These are phyloP conservation scores for Poliocrania exsul DNA, from an alignment of 2,797 vertebrate genomes.

Conservation along the genomic window DNA sequence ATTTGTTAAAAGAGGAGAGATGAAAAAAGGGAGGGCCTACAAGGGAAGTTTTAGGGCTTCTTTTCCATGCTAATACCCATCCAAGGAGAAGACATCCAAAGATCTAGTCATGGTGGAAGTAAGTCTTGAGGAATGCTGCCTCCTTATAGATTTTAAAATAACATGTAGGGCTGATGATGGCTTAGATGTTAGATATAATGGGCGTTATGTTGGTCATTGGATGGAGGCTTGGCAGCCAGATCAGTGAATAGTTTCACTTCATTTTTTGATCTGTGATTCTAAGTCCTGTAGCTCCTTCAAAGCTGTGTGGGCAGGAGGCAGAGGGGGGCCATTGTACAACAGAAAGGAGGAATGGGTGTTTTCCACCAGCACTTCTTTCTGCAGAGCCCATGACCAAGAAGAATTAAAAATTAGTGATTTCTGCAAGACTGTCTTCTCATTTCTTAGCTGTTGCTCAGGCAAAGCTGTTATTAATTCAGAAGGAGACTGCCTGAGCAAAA, in stretches of 20 bases:
- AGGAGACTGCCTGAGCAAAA: slow-evolving; percentile 35
- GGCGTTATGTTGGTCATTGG: not conserved
- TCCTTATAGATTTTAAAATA: not conserved
- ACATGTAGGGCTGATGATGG: accelerated
- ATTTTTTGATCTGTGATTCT: not conserved
- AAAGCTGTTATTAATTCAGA: slow-evolving; percentile 64
- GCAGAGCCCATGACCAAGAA: not conserved
- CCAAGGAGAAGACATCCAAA: not conserved
- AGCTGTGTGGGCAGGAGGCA: not conserved
- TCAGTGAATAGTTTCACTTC: not conserved
- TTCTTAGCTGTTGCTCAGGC: slow-evolving; percentile 5
- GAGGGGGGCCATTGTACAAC: not conserved
- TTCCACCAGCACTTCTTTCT: not conserved
- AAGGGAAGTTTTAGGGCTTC: not conserved
- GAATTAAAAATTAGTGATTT: not conserved
- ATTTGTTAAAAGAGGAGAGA: not conserved
- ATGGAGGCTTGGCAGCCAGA: not conserved
- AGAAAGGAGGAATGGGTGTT: not conserved
- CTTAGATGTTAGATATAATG: not conserved
- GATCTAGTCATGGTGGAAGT: not conserved
- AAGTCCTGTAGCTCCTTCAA: not conserved
- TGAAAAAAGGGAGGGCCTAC: not conserved
- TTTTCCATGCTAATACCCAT: not conserved
- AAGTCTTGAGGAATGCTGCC: not conserved
- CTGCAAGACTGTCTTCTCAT: not conserved